phyloP scores from a whole-genome alignment of 2,888 invertebrate species.

The Athripsodes cinereus region DNA sequence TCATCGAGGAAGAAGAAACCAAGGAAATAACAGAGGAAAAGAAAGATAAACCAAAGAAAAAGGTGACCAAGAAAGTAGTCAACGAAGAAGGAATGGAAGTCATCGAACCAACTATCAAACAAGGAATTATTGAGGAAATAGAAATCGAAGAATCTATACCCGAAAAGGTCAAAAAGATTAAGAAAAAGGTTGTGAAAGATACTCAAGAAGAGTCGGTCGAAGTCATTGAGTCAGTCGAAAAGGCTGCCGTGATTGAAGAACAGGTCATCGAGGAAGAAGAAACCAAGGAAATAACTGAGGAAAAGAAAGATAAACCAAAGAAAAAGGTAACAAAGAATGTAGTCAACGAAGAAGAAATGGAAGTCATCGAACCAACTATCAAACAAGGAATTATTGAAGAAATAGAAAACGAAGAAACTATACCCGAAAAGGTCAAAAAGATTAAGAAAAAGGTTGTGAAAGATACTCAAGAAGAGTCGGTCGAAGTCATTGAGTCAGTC shows the following conservation, averaged over 20 bases:
- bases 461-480: background rate
- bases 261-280: background rate
- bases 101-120: conserved; percentile 30
- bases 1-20: conserved; percentile 22
- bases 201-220: conserved; percentile 19
- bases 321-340: no score
- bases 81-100: conserved; percentile 31
- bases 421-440: no score
- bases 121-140: conserved; percentile 24
- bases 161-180: conserved; percentile 33
- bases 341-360: no score
- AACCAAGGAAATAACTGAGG: conserved; percentile 23
- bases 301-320: no score
- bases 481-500: background rate
- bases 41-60: conserved; percentile 28
- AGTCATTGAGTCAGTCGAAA: background rate
- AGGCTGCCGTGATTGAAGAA: no score
- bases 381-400: conserved; percentile 4
- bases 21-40: conserved; percentile 31
- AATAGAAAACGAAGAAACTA: conserved; percentile 14
- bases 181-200: conserved; percentile 6
- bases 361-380: background rate
- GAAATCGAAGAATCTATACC: conserved; percentile 14
- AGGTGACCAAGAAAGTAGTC: conserved; percentile 22
- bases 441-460: conserved; percentile 30